phyloP scores from a whole-genome alignment of 2,113 vertebrate species.

The Cynopterus brachyotis region DNA sequence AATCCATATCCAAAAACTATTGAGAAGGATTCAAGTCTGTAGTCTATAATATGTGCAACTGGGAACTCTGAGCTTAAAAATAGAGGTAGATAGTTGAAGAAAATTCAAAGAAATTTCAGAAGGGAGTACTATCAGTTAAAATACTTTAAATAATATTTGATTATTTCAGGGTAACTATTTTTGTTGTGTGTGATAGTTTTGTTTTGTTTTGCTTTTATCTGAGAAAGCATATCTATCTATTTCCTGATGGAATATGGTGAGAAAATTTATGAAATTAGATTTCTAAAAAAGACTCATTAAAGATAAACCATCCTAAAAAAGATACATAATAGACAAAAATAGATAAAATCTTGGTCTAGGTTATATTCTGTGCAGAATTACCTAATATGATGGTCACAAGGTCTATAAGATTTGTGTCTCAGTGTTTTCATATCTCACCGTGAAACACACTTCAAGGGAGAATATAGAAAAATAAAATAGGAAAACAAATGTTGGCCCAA shows the following conservation, averaged over 20 bases:
- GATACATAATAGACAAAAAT: neutral
- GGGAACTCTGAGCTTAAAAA: constrained; percentile 32
- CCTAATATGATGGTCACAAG: neutral
- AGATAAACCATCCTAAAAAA: neutral
- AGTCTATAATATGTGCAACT: constrained; percentile 30
- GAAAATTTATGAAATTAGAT: neutral
- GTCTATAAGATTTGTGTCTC: neutral
- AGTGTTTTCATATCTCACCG: neutral
- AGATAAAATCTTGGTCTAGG: neutral
- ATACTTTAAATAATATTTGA: neutral
- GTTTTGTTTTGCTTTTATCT: neutral
- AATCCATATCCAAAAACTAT: neutral
- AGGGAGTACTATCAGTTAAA: neutral
- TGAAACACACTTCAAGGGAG: neutral
- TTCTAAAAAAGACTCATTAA: constrained; percentile 7
- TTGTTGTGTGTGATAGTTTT: neutral
- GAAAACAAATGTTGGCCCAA: neutral
- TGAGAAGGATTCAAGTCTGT: neutral
- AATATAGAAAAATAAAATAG: neutral
- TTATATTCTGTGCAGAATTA: neutral
- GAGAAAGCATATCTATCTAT: neutral
- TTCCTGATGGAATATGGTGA: neutral
- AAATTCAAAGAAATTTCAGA: constrained; percentile 47
- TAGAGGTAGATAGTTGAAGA: neutral
- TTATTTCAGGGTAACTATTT: neutral